A percentile compares a stretch with the other conserved stretches of the same genome.
Conservation (phyloP, 2,888 invertebrate genomes). For the Andrena minutula region DNA sequence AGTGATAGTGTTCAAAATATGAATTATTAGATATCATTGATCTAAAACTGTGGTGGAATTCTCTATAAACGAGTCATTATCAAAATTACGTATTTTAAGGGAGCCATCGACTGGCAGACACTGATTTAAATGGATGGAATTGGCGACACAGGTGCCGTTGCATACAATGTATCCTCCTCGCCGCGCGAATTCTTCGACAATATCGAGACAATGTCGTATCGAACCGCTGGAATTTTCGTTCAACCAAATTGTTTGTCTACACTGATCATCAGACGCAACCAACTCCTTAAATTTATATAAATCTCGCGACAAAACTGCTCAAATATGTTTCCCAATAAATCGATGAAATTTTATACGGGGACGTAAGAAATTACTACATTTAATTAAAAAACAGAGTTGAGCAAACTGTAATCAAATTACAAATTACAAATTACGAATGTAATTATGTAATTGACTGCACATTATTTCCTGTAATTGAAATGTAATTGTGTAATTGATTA, state of each 20-base stretch:
- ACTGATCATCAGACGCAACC: background rate
- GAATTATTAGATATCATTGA: background rate
- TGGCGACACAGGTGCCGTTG: slow-evolving; percentile 24
- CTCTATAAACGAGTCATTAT: background rate
- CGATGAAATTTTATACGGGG: too few species aligned
- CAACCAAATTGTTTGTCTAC: background rate
- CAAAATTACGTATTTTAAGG: background rate
- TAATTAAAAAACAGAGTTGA: too few species aligned
- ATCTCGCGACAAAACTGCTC: background rate
- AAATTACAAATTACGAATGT: too few species aligned
- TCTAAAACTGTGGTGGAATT: background rate
- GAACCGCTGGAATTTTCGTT: background rate
- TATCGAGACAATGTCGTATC: slow-evolving; percentile 32
- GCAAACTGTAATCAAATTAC: too few species aligned
- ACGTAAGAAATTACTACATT: too few species aligned
- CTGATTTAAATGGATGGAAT: slow-evolving; percentile 53
- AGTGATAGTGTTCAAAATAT: too few species aligned
- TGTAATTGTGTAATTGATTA: too few species aligned
- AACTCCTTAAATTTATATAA: background rate
- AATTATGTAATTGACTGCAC: too few species aligned
- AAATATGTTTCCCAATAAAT: too few species aligned
- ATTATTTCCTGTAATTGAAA: too few species aligned
- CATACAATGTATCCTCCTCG: slow-evolving; percentile 50
- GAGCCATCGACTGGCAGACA: slow-evolving; percentile 19
- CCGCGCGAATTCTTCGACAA: background rate